Evolutionary conservation across 1,140 invertebrate species (phyloP).

Genomic region (Bradysia coprophila): DNA sequence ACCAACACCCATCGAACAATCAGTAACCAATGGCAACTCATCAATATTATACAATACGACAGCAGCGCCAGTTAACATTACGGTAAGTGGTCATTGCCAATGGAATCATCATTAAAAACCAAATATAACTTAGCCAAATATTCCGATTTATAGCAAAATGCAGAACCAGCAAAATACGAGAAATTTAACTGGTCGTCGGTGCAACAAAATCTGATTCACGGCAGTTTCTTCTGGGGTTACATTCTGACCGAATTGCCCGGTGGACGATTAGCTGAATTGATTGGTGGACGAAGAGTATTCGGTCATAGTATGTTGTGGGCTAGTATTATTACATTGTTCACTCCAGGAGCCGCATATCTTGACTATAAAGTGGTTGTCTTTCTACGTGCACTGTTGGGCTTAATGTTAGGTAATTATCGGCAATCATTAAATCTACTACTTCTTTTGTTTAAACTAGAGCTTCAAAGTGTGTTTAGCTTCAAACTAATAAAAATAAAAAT

Average conservation of each 20-base stretch:
- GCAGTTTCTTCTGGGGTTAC: constrained; percentile 83
- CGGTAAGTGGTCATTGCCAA: too few relatives aligned
- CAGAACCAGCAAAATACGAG: too few relatives aligned
- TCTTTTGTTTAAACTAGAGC: background rate
- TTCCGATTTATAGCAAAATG: too few relatives aligned
- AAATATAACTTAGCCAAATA: too few relatives aligned
- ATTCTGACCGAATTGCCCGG: constrained; percentile 68
- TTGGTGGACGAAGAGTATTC: constrained; percentile 61
- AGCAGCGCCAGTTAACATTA: background rate
- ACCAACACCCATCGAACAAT: constrained; percentile 16
- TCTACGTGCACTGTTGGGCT: constrained; percentile 45
- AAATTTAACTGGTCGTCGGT: constrained; percentile 59
- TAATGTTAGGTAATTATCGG: constrained; percentile 38
- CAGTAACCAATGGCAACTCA: constrained; percentile 18
- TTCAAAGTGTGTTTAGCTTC: too few relatives aligned
- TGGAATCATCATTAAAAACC: too few relatives aligned
- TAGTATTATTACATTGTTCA: constrained; percentile 62
- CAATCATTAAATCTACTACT: background rate
- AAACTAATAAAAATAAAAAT: background rate
- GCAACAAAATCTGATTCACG: constrained; percentile 58
- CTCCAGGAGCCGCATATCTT: constrained; percentile 48
- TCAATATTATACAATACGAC: background rate
- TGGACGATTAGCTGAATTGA: constrained; percentile 60
- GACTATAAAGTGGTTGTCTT: constrained; percentile 39
- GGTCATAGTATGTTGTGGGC: constrained; percentile 69